A percentile compares a stretch with the other conserved stretches of the same genome.
These are phyloP conservation scores for Gandaritis pyraliata DNA, from an alignment of 2,888 invertebrate genomes.

Conservation along the genomic window DNA sequence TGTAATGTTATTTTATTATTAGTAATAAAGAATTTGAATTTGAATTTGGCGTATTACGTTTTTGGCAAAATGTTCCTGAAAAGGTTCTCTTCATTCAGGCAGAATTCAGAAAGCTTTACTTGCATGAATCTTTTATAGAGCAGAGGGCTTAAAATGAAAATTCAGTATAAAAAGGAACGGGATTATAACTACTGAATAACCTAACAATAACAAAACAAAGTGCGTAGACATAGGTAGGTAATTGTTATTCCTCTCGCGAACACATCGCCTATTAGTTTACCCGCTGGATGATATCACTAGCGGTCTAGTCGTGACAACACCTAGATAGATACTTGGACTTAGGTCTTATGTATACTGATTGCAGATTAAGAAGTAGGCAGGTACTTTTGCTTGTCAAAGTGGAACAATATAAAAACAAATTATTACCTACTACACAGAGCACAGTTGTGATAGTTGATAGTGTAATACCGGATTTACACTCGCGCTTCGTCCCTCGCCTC, in stretches of 20 bases:
- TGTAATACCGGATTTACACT: too few relatives aligned
- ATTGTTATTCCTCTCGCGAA: slow-evolving; percentile 43
- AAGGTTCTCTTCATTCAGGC: too few relatives aligned
- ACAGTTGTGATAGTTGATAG: too few relatives aligned
- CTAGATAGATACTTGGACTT: slow-evolving; percentile 18
- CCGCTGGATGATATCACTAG: slow-evolving; percentile 48
- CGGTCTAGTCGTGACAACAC: slow-evolving; percentile 52
- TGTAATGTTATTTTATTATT: too few relatives aligned
- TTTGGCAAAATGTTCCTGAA: too few relatives aligned
- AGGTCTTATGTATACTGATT: slow-evolving; percentile 3
- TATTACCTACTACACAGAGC: too few relatives aligned
- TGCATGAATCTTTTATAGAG: not conserved
- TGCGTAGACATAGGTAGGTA: slow-evolving; percentile 16
- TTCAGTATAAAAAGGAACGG: not conserved
- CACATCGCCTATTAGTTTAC: slow-evolving; percentile 37
- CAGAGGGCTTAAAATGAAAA: not conserved
- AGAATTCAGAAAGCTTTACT: not conserved
- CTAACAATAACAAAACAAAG: slow-evolving; percentile 18
- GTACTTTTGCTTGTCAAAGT: too few relatives aligned
- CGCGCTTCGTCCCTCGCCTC: too few relatives aligned
- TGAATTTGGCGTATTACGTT: too few relatives aligned
- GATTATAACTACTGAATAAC: slow-evolving; percentile 1
- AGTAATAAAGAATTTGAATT: too few relatives aligned
- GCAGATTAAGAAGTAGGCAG: not conserved
- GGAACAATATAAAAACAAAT: too few relatives aligned